These are phyloP conservation scores for Clytia hemisphaerica DNA, from an alignment of 30 jellyfish, hydroid and myxozoan genomes.

Conservation along the genomic window DNA sequence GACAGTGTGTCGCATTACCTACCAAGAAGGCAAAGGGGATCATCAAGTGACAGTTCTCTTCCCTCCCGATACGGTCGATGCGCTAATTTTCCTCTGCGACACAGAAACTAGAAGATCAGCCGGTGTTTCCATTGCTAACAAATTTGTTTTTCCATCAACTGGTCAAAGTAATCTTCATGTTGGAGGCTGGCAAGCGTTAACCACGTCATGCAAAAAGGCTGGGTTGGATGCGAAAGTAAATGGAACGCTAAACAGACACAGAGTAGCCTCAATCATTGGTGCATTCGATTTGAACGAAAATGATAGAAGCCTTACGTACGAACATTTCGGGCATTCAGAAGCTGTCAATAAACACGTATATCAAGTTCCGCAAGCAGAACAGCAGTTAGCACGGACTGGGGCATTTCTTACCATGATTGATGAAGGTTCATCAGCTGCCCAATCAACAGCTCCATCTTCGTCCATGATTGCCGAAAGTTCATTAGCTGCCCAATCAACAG, in stretches of 20 bases:
- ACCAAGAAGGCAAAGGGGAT: too few relatives aligned
- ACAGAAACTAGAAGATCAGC: background rate
- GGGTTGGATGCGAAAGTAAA: background rate
- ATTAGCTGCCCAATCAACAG: too few relatives aligned
- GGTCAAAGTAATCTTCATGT: slow-evolving; percentile 16
- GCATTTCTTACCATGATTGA: background rate
- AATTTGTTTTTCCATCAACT: slow-evolving; percentile 18
- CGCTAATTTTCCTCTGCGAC: too few relatives aligned
- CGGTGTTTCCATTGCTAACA: slow-evolving; percentile 1
- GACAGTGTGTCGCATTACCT: too few relatives aligned
- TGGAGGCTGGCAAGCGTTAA: slow-evolving; percentile 32
- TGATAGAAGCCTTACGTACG: slow-evolving; percentile 4
- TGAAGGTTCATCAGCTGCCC: too few relatives aligned
- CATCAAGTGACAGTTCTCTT: too few relatives aligned
- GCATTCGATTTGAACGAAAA: slow-evolving; percentile 13
- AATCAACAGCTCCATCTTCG: too few relatives aligned
- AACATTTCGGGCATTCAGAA: slow-evolving; percentile 29
- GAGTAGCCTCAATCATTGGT: slow-evolving; percentile 24
- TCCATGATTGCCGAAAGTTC: too few relatives aligned
- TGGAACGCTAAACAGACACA: slow-evolving; percentile 29
- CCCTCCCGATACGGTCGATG: too few relatives aligned
- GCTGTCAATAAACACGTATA: slow-evolving; percentile 20
- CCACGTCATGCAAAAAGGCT: slow-evolving; percentile 13
- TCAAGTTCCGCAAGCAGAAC: slow-evolving; percentile 20
- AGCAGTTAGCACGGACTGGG: slow-evolving; percentile 2